Evolutionary conservation across 2,888 invertebrate genomes (phyloP).

Genomic region (Dusona sp.): DNA sequence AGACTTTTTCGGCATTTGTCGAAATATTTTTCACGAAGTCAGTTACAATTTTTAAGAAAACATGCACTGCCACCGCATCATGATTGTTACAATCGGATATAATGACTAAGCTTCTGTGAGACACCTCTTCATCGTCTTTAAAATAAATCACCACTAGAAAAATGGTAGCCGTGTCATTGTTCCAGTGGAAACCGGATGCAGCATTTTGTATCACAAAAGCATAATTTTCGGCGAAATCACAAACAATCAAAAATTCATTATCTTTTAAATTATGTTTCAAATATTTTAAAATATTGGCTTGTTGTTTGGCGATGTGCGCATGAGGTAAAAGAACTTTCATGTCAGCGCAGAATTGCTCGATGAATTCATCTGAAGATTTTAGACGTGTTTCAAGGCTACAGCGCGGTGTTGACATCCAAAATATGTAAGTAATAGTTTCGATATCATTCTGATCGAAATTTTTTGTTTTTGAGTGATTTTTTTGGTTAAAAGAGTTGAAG

Average conservation of each 20-base stretch:
- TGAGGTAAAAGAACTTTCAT: constrained; percentile 1
- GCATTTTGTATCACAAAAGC: constrained; percentile 60
- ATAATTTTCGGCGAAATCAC: constrained; percentile 68
- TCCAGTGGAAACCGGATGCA: constrained; percentile 59
- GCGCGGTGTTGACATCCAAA: constrained; percentile 50
- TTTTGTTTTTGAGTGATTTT: too few relatives aligned
- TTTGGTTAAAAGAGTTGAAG: too few relatives aligned
- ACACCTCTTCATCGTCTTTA: too few relatives aligned
- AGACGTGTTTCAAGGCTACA: constrained; percentile 33
- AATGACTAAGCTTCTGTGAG: not conserved
- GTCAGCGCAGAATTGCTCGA: constrained; percentile 39
- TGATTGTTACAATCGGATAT: constrained; percentile 70
- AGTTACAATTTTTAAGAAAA: constrained; percentile 21
- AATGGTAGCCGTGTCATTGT: too few relatives aligned
- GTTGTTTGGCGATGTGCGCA: constrained; percentile 1
- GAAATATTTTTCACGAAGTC: not conserved
- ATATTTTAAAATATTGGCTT: constrained; percentile 5
- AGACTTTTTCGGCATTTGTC: not conserved
- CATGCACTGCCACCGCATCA: constrained; percentile 66
- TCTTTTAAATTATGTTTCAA: constrained; percentile 39
- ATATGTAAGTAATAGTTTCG: constrained; percentile 42
- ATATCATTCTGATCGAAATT: constrained; percentile 19
- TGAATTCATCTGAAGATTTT: constrained; percentile 35
- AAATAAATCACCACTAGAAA: too few relatives aligned
- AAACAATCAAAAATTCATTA: constrained; percentile 14